phyloP scores from a whole-genome alignment of 2,113 vertebrate genomes.

The Potamarius usumacintae region DNA sequence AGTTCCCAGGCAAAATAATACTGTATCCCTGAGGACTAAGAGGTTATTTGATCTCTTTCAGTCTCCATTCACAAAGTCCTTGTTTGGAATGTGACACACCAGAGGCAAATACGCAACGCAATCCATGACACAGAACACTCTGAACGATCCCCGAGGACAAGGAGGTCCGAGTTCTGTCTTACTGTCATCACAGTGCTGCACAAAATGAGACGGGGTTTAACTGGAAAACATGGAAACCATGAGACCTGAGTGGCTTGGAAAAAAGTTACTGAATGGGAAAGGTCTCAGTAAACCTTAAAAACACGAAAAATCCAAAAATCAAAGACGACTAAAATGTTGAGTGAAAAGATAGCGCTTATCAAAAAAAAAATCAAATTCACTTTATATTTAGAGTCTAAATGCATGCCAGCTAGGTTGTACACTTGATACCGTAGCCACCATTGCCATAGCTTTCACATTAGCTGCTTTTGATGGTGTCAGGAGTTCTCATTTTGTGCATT shows the following conservation, averaged over 20 bases:
- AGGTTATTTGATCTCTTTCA: slow-evolving; percentile 40
- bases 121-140: slow-evolving; percentile 18
- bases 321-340: neutral
- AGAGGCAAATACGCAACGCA: slow-evolving; percentile 17
- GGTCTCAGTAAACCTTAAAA: neutral
- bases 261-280: neutral
- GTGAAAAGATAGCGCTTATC: slow-evolving; percentile 12
- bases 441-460: neutral
- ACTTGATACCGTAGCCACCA: neutral
- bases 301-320: slow-evolving; percentile 1
- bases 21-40: slow-evolving; percentile 36
- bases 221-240: neutral
- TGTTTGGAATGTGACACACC: slow-evolving; percentile 36
- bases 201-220: neutral
- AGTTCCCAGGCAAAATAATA: slow-evolving; percentile 29
- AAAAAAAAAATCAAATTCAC: slow-evolving; percentile 57
- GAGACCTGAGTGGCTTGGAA: neutral
- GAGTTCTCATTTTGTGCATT: slow-evolving; percentile 12
- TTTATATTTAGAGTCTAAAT: slow-evolving; percentile 53
- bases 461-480: neutral
- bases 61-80: slow-evolving; percentile 33
- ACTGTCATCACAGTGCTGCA: neutral
- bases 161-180: slow-evolving; percentile 31
- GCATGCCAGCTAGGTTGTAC: neutral
- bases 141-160: slow-evolving; percentile 33